phyloP scores from a whole-genome alignment of 2,888 invertebrate genomes.

The Scaeva pyrastri region DNA sequence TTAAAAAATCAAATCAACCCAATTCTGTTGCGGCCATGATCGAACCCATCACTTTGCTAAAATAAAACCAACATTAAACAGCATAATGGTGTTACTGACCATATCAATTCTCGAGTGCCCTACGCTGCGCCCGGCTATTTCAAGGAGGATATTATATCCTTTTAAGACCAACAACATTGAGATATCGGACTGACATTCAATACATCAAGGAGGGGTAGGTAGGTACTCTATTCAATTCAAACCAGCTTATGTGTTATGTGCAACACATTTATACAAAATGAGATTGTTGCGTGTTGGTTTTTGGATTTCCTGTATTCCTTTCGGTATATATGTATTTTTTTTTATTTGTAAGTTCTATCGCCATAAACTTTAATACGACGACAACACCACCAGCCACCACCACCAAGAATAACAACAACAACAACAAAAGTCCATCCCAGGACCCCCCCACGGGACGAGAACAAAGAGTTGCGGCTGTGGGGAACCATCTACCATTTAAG shows the following conservation, averaged over 20 bases:
- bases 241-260: too few species aligned
- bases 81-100: constrained; percentile 56
- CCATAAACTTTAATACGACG: constrained; percentile 43
- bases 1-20: neutral
- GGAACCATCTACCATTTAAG: constrained; percentile 30
- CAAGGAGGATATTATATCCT: constrained; percentile 56
- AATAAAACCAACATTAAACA: constrained; percentile 62
- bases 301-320: constrained; percentile 42
- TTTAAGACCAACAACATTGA: constrained; percentile 40
- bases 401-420: neutral
- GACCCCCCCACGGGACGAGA: neutral
- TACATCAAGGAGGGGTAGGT: constrained; percentile 19
- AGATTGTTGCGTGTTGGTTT: constrained; percentile 54
- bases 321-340: neutral
- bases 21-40: neutral
- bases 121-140: neutral
- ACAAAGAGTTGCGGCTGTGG: neutral
- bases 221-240: neutral
- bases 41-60: neutral
- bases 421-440: neutral
- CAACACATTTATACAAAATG: neutral
- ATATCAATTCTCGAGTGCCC: neutral
- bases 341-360: constrained; percentile 51
- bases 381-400: too few species aligned
- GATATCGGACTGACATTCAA: constrained; percentile 62